These are phyloP conservation scores for Noctua fimbriata DNA, from an alignment of 2,888 invertebrate species.

Conservation along the genomic window DNA sequence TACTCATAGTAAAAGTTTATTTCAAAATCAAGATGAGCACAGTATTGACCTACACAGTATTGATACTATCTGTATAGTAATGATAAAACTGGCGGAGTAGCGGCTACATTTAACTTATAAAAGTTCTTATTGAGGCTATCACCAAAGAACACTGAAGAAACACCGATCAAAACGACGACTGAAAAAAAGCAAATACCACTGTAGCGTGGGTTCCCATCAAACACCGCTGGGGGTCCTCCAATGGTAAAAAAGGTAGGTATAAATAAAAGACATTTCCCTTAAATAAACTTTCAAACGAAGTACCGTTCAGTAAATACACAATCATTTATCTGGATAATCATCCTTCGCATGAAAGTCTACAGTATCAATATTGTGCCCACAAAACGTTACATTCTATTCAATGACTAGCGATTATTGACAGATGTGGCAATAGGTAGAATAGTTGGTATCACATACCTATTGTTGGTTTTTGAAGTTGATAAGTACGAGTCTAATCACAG, in stretches of 20 bases:
- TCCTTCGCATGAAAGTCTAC: slow-evolving; percentile 60
- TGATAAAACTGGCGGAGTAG: not conserved
- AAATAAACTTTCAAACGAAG: slow-evolving; percentile 49
- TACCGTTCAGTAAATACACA: slow-evolving; percentile 55
- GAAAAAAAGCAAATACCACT: slow-evolving; percentile 31
- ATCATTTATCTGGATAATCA: slow-evolving; percentile 66
- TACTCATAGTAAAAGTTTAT: not conserved
- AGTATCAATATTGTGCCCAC: slow-evolving; percentile 63
- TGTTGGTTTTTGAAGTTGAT: not conserved
- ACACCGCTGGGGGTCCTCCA: slow-evolving; percentile 41
- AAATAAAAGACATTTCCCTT: slow-evolving; percentile 45
- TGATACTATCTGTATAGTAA: not conserved
- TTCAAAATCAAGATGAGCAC: not conserved
- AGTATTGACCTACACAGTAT: not conserved
- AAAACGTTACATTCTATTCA: slow-evolving; percentile 53
- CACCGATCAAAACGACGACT: not conserved
- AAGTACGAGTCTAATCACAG: not conserved
- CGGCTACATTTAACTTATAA: not conserved
- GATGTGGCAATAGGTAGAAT: slow-evolving; percentile 49
- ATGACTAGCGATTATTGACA: slow-evolving; percentile 15
- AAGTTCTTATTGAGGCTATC: not conserved
- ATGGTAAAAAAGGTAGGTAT: slow-evolving; percentile 33
- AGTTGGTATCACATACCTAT: not conserved
- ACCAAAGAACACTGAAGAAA: not conserved
- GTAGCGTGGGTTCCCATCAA: slow-evolving; percentile 13